These are phyloP conservation scores for Cartodere bifasciata DNA, from an alignment of 2,888 invertebrate species.

Conservation along the genomic window DNA sequence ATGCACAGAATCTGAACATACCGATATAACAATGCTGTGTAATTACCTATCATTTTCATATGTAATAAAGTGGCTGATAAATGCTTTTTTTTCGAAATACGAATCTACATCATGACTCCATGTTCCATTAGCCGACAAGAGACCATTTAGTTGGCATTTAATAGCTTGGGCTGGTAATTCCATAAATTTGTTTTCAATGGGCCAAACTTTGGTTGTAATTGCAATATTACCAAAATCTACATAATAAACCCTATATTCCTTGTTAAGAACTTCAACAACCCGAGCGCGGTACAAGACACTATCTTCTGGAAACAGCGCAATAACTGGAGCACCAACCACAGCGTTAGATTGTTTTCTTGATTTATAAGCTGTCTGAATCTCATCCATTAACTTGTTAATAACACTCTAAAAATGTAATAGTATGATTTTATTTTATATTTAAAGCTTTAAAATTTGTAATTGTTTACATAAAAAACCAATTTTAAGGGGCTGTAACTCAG, in stretches of 20 bases:
- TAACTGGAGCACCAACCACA: slow-evolving; percentile 48
- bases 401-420: too few species aligned
- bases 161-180: slow-evolving; percentile 58
- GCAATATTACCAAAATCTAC: slow-evolving; percentile 67
- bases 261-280: slow-evolving; percentile 38
- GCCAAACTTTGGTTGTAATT: slow-evolving; percentile 55
- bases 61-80: slow-evolving; percentile 45
- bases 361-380: slow-evolving; percentile 55
- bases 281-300: slow-evolving; percentile 58
- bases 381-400: slow-evolving; percentile 49
- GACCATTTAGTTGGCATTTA: slow-evolving; percentile 49
- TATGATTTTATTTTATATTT: too few species aligned
- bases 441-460: too few species aligned
- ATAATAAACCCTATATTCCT: slow-evolving; percentile 50
- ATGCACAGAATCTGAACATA: too few species aligned
- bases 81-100: slow-evolving; percentile 49
- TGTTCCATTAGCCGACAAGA: slow-evolving; percentile 43
- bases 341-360: slow-evolving; percentile 27
- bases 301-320: slow-evolving; percentile 60
- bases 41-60: slow-evolving; percentile 37
- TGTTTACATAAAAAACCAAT: too few species aligned
- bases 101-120: slow-evolving; percentile 46
- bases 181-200: slow-evolving; percentile 52
- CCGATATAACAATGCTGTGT: too few species aligned
- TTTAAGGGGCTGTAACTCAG: too few species aligned